Evolutionary conservation across 2,113 vertebrate species (phyloP).

Genomic region (Chionis minor): DNA sequence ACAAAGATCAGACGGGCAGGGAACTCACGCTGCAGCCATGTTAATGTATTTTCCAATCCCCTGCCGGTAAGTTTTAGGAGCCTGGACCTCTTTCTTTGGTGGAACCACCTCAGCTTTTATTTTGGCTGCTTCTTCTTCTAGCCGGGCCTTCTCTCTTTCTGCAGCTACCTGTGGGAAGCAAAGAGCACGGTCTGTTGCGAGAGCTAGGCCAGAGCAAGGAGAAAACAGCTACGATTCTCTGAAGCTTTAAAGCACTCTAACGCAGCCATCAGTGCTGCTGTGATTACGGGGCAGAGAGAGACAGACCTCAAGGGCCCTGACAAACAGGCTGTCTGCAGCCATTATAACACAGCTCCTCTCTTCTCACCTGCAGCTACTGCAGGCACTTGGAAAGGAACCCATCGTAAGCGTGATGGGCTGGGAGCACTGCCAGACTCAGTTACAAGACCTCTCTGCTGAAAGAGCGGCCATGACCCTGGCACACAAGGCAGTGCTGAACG

Average conservation of each 20-base stretch:
- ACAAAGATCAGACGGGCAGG: neutral
- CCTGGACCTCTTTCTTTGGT: constrained; percentile 72
- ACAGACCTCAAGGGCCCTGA: neutral
- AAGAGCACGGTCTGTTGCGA: neutral
- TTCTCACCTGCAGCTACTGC: neutral
- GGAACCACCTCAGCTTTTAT: constrained; percentile 59
- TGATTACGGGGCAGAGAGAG: neutral
- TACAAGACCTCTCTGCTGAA: neutral
- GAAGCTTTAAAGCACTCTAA: neutral
- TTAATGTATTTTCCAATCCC: constrained; percentile 97
- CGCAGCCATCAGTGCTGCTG: neutral
- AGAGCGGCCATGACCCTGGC: fast-evolving
- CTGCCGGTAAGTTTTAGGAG: constrained; percentile 85
- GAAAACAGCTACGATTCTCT: neutral
- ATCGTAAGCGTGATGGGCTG: neutral
- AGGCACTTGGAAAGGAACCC: neutral
- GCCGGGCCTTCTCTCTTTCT: constrained; percentile 82
- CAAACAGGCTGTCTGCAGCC: neutral
- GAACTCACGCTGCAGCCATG: constrained; percentile 83
- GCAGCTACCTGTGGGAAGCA: constrained; percentile 83
- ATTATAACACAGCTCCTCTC: neutral
- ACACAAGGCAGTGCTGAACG: neutral
- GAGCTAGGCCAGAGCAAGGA: neutral
- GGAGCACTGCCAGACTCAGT: neutral
- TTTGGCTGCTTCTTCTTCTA: constrained; percentile 78